A percentile compares a stretch with the other conserved stretches of the same genome.
phyloP scores from a whole-genome alignment of 2,888 invertebrate species.

The Sinohyriopsis cumingii region DNA sequence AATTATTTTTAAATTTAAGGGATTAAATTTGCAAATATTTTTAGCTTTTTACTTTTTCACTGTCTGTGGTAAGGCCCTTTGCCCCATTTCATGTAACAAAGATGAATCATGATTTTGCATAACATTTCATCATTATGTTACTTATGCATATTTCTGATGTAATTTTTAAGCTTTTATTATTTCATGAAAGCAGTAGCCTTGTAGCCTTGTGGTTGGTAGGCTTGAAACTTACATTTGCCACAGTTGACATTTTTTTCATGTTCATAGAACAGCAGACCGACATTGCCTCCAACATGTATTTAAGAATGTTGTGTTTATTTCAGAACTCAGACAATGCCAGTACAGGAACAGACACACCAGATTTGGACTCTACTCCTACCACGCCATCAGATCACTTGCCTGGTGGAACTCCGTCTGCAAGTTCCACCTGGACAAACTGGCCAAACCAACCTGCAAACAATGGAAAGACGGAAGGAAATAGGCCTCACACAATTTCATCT shows the following conservation, averaged over 20 bases:
- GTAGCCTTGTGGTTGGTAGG: too few species aligned
- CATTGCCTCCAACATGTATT: background rate
- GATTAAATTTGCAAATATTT: too few species aligned
- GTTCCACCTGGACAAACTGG: slow-evolving; percentile 69
- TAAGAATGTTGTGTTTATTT: slow-evolving; percentile 6
- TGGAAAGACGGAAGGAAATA: slow-evolving; percentile 74
- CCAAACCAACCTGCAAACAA: slow-evolving; percentile 55
- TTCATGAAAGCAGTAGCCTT: too few species aligned
- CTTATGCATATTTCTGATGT: too few species aligned
- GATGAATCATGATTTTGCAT: too few species aligned
- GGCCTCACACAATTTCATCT: slow-evolving; percentile 94
- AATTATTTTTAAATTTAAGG: too few species aligned
- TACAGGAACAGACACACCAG: slow-evolving; percentile 46
- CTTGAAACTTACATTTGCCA: too few species aligned
- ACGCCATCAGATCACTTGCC: slow-evolving; percentile 75
- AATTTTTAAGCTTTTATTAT: too few species aligned
- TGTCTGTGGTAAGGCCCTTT: too few species aligned
- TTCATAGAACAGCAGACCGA: background rate
- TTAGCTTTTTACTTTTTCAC: too few species aligned
- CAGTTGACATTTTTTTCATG: background rate
- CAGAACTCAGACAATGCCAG: slow-evolving; percentile 43
- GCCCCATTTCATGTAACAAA: too few species aligned
- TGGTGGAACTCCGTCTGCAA: slow-evolving; percentile 68
- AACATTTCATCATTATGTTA: too few species aligned
- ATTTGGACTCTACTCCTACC: slow-evolving; percentile 69